A percentile compares a stretch with the other conserved stretches of the same genome.
Conservation (phyloP, 2,113 vertebrate genomes). For the Pionites leucogaster region DNA sequence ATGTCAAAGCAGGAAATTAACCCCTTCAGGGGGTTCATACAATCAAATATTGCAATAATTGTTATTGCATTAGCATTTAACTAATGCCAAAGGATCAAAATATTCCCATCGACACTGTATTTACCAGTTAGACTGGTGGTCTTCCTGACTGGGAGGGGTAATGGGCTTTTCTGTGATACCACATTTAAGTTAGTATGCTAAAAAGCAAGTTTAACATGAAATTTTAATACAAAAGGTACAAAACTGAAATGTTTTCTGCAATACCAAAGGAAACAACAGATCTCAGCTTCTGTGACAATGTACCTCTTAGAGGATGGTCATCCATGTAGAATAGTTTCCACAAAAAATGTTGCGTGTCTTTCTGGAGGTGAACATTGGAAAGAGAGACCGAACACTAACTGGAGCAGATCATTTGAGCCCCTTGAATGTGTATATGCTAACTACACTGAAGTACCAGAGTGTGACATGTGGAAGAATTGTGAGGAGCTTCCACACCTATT, state of each 20-base stretch:
- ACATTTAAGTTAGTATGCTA: neutral
- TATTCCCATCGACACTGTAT: neutral
- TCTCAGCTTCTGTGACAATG: neutral
- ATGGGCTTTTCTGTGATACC: neutral
- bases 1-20: conserved; percentile 34
- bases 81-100: neutral
- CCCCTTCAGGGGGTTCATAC: neutral
- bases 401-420: neutral
- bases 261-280: neutral
- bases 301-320: neutral
- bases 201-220: neutral
- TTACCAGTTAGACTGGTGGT: neutral
- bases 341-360: neutral
- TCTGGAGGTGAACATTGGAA: neutral
- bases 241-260: neutral
- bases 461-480: neutral
- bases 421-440: neutral
- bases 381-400: neutral
- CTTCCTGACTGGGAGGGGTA: neutral
- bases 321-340: neutral
- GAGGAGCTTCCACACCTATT: neutral
- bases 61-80: neutral
- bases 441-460: neutral
- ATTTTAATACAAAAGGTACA: neutral
- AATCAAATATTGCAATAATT: neutral